Percentiles rank a stretch among this genome's conserved stretches.
These are phyloP conservation scores for Lucifuga dentata DNA, from an alignment of 2,113 vertebrate species.

Conservation along the genomic window DNA sequence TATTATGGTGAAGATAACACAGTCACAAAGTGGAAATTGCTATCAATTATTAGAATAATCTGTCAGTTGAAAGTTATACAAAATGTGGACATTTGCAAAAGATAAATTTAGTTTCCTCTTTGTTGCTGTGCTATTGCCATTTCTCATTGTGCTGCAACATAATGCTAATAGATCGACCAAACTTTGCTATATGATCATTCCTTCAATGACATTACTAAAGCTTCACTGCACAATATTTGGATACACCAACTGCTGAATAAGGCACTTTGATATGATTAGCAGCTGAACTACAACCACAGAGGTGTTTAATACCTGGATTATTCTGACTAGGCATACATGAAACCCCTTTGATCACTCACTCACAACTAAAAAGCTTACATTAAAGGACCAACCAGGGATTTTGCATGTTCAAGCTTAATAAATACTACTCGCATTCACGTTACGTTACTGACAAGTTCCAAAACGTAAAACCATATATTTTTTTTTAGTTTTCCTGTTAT, in stretches of 20 bases:
- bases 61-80: conserved; percentile 30
- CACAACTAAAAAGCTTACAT: not conserved
- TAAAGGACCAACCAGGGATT: too few relatives aligned
- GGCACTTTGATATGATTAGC: conserved; percentile 77
- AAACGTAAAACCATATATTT: too few relatives aligned
- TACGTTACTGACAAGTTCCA: too few relatives aligned
- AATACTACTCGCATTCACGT: too few relatives aligned
- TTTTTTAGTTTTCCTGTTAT: too few relatives aligned
- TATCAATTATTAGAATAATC: conserved; percentile 2
- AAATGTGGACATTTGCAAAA: conserved; percentile 44
- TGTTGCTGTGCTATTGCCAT: conserved; percentile 32
- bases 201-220: conserved; percentile 41
- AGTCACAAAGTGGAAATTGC: conserved; percentile 32
- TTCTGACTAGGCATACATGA: not conserved
- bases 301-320: conserved; percentile 40
- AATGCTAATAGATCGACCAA: conserved; percentile 34
- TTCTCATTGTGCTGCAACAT: conserved; percentile 27
- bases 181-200: conserved; percentile 27
- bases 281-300: conserved; percentile 64
- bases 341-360: not conserved
- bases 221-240: conserved; percentile 51
- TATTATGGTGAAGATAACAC: conserved; percentile 32
- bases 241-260: conserved; percentile 56
- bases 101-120: conserved; percentile 27
- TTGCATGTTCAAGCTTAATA: too few relatives aligned